Conservation (phyloP, 2,113 vertebrate genomes). For the Vombatus ursinus region DNA sequence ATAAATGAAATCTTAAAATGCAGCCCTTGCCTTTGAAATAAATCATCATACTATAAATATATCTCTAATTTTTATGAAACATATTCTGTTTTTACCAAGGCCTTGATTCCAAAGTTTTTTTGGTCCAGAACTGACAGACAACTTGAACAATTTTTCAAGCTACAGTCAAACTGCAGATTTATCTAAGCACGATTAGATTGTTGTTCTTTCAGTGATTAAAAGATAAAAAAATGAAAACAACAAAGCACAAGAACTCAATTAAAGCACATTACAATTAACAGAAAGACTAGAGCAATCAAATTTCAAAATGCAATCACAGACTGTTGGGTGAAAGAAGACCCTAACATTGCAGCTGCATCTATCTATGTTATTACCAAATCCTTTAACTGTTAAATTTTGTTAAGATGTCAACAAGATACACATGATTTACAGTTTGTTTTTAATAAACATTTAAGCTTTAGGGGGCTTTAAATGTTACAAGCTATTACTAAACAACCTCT, state of each 20-base stretch:
- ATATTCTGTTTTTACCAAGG: not conserved
- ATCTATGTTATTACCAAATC: conserved; percentile 56
- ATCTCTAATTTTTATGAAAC: not conserved
- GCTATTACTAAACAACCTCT: not conserved
- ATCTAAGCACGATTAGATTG: not conserved
- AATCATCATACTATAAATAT: not conserved
- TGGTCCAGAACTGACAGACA: not conserved
- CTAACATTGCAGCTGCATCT: conserved; percentile 59
- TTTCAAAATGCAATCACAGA: conserved; percentile 76
- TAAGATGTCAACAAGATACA: conserved; percentile 56
- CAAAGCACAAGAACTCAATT: conserved; percentile 51
- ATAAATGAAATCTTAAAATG: not conserved
- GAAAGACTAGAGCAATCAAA: conserved; percentile 67
- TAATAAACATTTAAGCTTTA: conserved; percentile 55
- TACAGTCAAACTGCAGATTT: not conserved
- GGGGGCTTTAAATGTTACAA: not conserved
- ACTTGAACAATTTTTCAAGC: not conserved
- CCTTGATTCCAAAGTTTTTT: not conserved
- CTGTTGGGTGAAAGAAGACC: conserved; percentile 33
- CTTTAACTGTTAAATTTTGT: conserved; percentile 54
- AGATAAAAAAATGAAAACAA: not conserved
- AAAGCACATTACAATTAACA: conserved; percentile 68
- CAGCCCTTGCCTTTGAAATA: not conserved
- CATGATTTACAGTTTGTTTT: conserved; percentile 53
- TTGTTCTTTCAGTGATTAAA: not conserved